Base-by-base conservation (phyloP, 2,113 vertebrate genomes). In the Saimiri boliviensis region DNA sequence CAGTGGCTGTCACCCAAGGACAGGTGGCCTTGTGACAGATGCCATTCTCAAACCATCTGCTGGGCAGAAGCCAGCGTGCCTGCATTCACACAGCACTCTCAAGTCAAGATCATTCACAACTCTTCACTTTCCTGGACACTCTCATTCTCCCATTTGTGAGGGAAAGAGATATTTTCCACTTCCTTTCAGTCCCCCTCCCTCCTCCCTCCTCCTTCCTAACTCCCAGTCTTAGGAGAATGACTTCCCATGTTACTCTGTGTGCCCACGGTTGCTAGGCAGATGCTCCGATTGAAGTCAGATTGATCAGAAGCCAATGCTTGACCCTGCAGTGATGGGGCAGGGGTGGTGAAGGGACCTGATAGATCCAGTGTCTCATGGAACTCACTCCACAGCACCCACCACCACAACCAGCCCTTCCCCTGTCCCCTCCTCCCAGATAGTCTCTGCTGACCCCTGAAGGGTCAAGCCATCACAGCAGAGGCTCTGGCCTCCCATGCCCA, bases 381-480 rank as follows among this genome's bases (percentile, higher is more conserved):
- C 42, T 40, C n/a, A 47, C 16, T n/a, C 37, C 27, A 17, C 1
- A 17, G 16, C 0, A 21, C 17, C 74, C 4, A 21, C 5, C n/a
- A 49, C 30, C 49, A 58, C 4, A 49, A 40, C 52, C 86, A n/a
- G 58, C 3, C 8, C 56, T 23, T 63, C 21, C 35, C 74, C 27
- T 4, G 0, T 84, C 10, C n/a, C 56, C 56, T 0, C 5, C 16
- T 25, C 3, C 0, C 0, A 19, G 27, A 6, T 7, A 5, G 30
- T 32, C 60, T 68, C 66, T 82, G 77, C 14, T n/a, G 73, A 42
- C 8, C 35, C 13, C 1, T 73, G 4, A 19, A 13, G 7, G 14
- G 16, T 20, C 49, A 32, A 42, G 47, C 11, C 27, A 54, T 40
- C 45, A 52, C 1, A 93, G 25, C 27, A 23, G 13, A 80, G 79